phyloP scores from a whole-genome alignment of 2,888 invertebrate species.

The Nemotelus nigrinus region DNA sequence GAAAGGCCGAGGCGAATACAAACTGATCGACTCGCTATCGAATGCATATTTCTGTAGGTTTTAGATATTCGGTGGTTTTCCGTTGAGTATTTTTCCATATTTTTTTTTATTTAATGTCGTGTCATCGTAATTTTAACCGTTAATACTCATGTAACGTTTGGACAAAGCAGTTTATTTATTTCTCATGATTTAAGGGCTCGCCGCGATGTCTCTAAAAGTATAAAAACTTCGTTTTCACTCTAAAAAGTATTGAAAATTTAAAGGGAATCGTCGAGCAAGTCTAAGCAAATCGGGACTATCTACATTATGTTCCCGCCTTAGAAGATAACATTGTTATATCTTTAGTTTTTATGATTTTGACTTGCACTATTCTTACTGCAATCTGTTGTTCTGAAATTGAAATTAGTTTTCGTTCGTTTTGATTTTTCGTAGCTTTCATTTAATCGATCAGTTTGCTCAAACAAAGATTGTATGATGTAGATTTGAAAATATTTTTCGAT shows the following conservation, averaged over 20 bases:
- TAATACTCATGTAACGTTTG: conserved; percentile 37
- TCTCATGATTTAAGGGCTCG: conserved; percentile 3
- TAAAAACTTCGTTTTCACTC: no score
- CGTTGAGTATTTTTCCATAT: conserved; percentile 8
- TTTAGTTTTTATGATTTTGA: conserved; percentile 5
- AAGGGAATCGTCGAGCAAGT: no score
- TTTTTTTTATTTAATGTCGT: conserved; percentile 14
- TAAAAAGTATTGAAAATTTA: no score
- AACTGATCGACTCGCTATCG: conserved; percentile 20
- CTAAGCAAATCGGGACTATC: no score
- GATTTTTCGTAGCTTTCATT: no score
- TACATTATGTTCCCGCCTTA: no score
- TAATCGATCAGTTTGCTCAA: no score
- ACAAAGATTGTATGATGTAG: no score
- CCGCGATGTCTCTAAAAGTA: not conserved
- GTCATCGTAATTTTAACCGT: conserved; percentile 30
- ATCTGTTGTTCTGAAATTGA: not conserved
- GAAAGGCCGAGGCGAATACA: conserved; percentile 47
- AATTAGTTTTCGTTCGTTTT: no score
- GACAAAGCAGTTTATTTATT: conserved; percentile 25
- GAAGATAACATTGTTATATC: not conserved
- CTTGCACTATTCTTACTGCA: not conserved
- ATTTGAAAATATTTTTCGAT: no score
- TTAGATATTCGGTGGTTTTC: conserved; percentile 5
- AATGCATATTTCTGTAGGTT: conserved; percentile 6